These are phyloP conservation scores for Microctenopoma steveboyesi DNA, from an alignment of 2,797 vertebrate species.

Conservation along the genomic window DNA sequence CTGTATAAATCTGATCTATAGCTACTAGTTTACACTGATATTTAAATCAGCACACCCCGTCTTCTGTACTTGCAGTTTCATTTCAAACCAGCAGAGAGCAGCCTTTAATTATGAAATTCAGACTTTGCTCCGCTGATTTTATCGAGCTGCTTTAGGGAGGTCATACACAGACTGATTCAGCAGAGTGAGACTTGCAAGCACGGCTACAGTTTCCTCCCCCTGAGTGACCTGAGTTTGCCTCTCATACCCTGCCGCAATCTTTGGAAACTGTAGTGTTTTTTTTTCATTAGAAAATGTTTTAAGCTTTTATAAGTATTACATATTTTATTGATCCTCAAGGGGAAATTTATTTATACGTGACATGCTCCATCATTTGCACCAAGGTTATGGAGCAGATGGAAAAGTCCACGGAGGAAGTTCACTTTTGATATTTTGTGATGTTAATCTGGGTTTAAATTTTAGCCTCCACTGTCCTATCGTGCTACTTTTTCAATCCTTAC, in stretches of 20 bases:
- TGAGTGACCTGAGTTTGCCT: conserved; percentile 31
- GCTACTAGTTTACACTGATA: background rate
- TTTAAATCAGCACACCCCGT: background rate
- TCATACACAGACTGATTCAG: conserved; percentile 58
- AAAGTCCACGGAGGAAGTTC: no score
- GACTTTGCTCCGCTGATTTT: conserved; percentile 7
- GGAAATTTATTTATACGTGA: background rate
- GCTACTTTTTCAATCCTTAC: no score
- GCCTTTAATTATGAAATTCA: conserved; percentile 50
- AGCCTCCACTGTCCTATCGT: no score
- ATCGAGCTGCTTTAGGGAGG: conserved; percentile 27
- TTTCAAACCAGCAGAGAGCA: conserved; percentile 67
- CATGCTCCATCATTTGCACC: background rate
- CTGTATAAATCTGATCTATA: background rate
- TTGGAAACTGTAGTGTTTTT: conserved; percentile 3
- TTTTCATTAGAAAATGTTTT: background rate
- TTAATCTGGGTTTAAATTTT: no score
- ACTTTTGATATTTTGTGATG: no score
- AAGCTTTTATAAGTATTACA: no score
- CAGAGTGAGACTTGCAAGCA: conserved; percentile 29
- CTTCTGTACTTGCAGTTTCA: conserved; percentile 42
- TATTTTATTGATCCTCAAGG: no score
- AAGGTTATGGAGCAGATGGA: no score
- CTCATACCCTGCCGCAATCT: conserved; percentile 8
- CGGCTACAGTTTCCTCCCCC: conserved; percentile 7